phyloP scores from a whole-genome alignment of 1,140 invertebrate genomes.

The Megalopta genalis region DNA sequence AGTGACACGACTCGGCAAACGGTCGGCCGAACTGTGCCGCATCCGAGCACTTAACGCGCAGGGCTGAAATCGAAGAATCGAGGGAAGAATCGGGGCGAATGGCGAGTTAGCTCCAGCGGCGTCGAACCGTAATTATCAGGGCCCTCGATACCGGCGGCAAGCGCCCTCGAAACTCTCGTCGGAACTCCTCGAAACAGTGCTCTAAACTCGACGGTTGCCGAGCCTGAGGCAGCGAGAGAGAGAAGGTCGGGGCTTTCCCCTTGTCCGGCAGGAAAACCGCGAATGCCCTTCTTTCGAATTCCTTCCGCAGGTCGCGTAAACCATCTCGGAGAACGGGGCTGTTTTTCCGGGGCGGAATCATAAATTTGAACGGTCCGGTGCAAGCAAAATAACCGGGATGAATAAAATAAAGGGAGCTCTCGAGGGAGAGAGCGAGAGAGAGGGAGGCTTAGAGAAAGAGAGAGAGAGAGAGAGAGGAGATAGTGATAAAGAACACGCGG shows the following conservation, averaged over 20 bases:
- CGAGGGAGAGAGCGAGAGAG: not conserved
- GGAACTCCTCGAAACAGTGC: not conserved
- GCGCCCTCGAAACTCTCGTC: not conserved
- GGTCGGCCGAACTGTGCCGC: too few relatives aligned
- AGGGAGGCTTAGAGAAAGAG: not conserved
- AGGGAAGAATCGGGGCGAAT: not conserved
- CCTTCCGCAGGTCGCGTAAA: not conserved
- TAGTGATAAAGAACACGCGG: too few relatives aligned
- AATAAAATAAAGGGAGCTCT: not conserved
- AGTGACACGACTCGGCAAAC: too few relatives aligned
- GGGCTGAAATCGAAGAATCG: not conserved
- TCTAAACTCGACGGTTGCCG: not conserved
- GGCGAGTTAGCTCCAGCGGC: not conserved
- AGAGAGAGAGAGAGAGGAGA: not conserved
- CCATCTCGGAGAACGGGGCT: not conserved
- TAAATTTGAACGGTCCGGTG: conserved; percentile 14
- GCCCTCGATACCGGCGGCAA: conserved; percentile 2
- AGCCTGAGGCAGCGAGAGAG: too few relatives aligned
- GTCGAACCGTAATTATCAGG: not conserved
- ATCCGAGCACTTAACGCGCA: too few relatives aligned
- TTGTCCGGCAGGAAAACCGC: not conserved
- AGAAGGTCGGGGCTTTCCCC: too few relatives aligned
- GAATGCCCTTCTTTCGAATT: conserved; percentile 3
- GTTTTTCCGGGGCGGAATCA: conserved; percentile 2
- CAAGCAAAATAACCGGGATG: not conserved